Conservation (phyloP, 2,113 vertebrate genomes). For the Syngnathus typhle region DNA sequence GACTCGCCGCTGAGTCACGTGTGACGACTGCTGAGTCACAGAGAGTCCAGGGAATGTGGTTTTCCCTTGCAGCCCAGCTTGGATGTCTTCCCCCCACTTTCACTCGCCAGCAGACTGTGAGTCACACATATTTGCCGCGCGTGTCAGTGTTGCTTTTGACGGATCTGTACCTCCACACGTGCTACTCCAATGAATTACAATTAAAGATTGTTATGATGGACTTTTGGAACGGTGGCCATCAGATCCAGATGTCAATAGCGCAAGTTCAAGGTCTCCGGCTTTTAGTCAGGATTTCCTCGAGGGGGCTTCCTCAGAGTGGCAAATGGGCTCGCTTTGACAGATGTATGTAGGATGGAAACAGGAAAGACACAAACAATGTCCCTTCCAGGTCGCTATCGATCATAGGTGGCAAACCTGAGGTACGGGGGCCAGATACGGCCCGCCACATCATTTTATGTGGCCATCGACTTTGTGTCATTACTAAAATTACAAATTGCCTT, state of each 20-base stretch:
- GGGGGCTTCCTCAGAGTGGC: conserved; percentile 8
- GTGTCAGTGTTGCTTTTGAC: conserved; percentile 30
- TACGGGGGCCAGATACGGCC: no score
- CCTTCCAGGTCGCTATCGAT: conserved; percentile 15
- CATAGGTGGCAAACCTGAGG: no score
- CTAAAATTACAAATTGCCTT: no score
- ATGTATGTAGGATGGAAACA: conserved; percentile 24
- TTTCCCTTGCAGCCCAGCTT: conserved; percentile 14
- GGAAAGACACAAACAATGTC: conserved; percentile 17
- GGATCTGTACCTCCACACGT: conserved; percentile 6
- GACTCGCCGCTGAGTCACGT: conserved; percentile 55
- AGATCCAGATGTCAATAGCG: conserved; percentile 35
- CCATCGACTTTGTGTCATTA: no score
- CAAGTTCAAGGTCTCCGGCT: conserved; percentile 39
- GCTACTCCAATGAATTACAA: conserved; percentile 1
- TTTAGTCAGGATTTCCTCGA: conserved; percentile 61
- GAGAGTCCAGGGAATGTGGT: conserved; percentile 14
- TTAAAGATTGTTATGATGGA: conserved; percentile 8
- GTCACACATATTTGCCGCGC: conserved; percentile 16
- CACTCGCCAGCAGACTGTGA: conserved; percentile 15
- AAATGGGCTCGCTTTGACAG: conserved; percentile 31
- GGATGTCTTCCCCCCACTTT: conserved; percentile 15
- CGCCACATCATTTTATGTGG: no score
- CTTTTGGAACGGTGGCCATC: background rate
- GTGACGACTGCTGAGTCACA: conserved; percentile 58